phyloP scores from a whole-genome alignment of 2,888 invertebrate genomes.

The Scaptomyza flava region DNA sequence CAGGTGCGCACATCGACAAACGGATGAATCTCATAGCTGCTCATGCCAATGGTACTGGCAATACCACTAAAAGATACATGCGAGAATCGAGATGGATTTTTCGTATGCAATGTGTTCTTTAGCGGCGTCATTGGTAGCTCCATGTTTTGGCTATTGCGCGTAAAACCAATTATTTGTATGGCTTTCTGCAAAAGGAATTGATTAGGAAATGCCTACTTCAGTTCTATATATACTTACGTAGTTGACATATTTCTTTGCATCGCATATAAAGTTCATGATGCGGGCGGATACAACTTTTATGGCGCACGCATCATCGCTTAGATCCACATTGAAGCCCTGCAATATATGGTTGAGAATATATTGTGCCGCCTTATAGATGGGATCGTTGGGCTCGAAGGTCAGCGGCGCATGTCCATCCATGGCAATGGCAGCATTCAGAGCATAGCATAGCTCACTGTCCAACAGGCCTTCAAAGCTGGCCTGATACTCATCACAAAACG shows the following conservation, averaged over 20 bases:
- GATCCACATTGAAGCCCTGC: slow-evolving; percentile 72
- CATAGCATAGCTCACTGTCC: slow-evolving; percentile 77
- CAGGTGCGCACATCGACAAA: slow-evolving; percentile 74
- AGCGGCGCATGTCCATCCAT: slow-evolving; percentile 60
- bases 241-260: slow-evolving; percentile 77
- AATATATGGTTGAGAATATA: slow-evolving; percentile 81
- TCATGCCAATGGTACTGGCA: slow-evolving; percentile 79
- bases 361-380: slow-evolving; percentile 82
- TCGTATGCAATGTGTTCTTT: slow-evolving; percentile 4
- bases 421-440: slow-evolving; percentile 77
- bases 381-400: slow-evolving; percentile 69
- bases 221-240: slow-evolving; percentile 62
- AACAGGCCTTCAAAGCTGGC: slow-evolving; percentile 70
- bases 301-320: slow-evolving; percentile 71
- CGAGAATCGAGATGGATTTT: slow-evolving; percentile 49
- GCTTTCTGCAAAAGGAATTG: slow-evolving; percentile 69
- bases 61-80: slow-evolving; percentile 79
- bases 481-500: slow-evolving; percentile 62
- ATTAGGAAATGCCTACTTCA: not conserved
- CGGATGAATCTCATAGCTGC: slow-evolving; percentile 81
- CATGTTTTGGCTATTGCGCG: slow-evolving; percentile 53
- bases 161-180: slow-evolving; percentile 74
- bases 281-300: slow-evolving; percentile 55
- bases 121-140: slow-evolving; percentile 36
- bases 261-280: slow-evolving; percentile 71